Conservation (phyloP, 2,888 invertebrate genomes). For the Ophioninae sp. region DNA sequence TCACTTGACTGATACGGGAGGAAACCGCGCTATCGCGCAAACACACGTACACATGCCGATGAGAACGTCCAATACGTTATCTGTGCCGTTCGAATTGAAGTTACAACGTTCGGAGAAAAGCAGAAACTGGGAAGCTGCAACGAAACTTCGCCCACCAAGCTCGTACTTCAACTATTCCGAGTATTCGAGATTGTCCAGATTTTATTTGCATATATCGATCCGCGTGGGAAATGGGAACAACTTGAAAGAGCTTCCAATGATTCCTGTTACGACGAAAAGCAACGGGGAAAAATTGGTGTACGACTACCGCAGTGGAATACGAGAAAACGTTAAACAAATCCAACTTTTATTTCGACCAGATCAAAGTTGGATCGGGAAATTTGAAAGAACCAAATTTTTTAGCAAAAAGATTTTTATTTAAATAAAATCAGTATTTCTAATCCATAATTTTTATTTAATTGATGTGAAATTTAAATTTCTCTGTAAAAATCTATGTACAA, state of each 20-base stretch:
- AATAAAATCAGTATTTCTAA: too few relatives aligned
- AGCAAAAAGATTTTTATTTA: too few relatives aligned
- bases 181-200: neutral
- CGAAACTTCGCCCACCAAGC: neutral
- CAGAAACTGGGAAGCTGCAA: slow-evolving; percentile 4
- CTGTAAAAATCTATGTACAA: too few relatives aligned
- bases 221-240: neutral
- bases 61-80: slow-evolving; percentile 18
- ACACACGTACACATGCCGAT: slow-evolving; percentile 7
- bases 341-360: neutral
- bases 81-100: slow-evolving; percentile 26
- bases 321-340: neutral
- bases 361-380: neutral
- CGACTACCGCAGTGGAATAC: neutral
- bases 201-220: neutral
- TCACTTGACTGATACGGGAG: slow-evolving; percentile 37
- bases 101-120: slow-evolving; percentile 6
- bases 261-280: neutral
- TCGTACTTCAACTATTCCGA: neutral
- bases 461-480: too few relatives aligned
- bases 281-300: neutral
- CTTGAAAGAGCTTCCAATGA: neutral
- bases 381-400: neutral
- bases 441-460: too few relatives aligned
- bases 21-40: slow-evolving; percentile 19